These are phyloP conservation scores for Odontesthes bonariensis DNA, from an alignment of 2,113 vertebrate species.

Conservation along the genomic window DNA sequence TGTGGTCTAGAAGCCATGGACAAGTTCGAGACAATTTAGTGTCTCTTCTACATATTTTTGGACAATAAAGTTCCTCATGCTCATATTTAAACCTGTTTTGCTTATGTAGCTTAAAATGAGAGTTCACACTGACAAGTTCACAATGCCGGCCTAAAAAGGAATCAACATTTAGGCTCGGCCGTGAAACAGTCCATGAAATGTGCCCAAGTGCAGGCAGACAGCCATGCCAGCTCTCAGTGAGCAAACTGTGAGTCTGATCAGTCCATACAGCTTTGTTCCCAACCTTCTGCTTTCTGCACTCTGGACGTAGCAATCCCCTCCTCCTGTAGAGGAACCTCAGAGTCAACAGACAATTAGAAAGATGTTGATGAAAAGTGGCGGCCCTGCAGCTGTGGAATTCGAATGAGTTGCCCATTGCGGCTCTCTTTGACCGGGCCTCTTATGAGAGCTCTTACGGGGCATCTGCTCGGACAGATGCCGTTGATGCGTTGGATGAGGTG, in stretches of 20 bases:
- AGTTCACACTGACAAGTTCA: too few relatives aligned
- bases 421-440: conserved; percentile 26
- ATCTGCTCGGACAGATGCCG: conserved; percentile 45
- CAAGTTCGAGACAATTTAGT: too few relatives aligned
- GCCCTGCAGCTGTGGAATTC: conserved; percentile 38
- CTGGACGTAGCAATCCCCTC: neutral
- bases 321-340: conserved; percentile 10
- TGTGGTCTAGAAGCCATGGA: neutral
- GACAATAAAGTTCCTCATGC: neutral
- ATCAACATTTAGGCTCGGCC: neutral
- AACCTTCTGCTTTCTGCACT: neutral
- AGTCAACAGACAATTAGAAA: conserved; percentile 53
- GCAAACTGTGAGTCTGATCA: conserved; percentile 31
- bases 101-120: too few relatives aligned
- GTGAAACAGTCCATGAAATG: neutral
- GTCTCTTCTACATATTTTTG: neutral
- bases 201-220: neutral
- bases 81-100: neutral
- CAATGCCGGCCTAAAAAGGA: neutral
- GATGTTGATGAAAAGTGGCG: conserved; percentile 61
- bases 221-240: conserved; percentile 13
- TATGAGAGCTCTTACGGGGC: conserved; percentile 39
- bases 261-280: conserved; percentile 9
- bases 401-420: conserved; percentile 8
- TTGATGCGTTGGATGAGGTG: conserved; percentile 28